Base-by-base conservation (phyloP, 2,113 vertebrate genomes). In the Albula glossodonta region DNA sequence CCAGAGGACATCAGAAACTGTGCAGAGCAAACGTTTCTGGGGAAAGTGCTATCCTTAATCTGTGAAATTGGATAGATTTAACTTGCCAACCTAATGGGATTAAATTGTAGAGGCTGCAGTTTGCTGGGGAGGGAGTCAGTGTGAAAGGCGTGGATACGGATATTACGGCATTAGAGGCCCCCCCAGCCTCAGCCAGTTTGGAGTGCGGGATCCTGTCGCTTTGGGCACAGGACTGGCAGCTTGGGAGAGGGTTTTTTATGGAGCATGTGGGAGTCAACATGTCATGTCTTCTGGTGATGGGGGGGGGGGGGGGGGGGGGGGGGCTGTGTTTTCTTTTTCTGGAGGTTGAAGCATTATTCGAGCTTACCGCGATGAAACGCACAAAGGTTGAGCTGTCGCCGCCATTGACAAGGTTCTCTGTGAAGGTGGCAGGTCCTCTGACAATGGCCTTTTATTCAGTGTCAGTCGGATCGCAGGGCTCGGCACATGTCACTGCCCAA, bases 21-120 rank as follows among this genome's bases (percentile, higher is more conserved):
- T 85, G 83, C 78, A 31, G 82, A 86, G 82, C 74, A 63, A 83
- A 17, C 86, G 88, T 90, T 87, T 84, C 70, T 87, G 81, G 49
- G 57, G 78, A 85, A 77, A 91, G 88, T 87, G 90, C 88, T 87
- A 89, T 89, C 92, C 87, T 82, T 93, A 94, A 94, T 94, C 93
- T 94, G 92, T 95, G 92, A 95, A 94, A 95, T 92, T 93, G 92
- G 93, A 95, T 94, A 89, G 91, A 92, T 92, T 92, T 93, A 91
- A 92, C 84, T 94, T 92, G 89, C 89, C 86, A 87, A 88, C 91
- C 88, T 94, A 94, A 94, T 94, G 90, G 92, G 93, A 94, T 95
- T 94, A 94, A 93, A 93, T 90, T 91, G 91, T 91, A 92, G 90
- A 88, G 91, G 91, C 88, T 88, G 89, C 88, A 89, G 89, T 90